Percentiles rank a stretch among this genome's conserved stretches.
Conservation (phyloP, 2,113 vertebrate species). For the Larimichthys crocea region DNA sequence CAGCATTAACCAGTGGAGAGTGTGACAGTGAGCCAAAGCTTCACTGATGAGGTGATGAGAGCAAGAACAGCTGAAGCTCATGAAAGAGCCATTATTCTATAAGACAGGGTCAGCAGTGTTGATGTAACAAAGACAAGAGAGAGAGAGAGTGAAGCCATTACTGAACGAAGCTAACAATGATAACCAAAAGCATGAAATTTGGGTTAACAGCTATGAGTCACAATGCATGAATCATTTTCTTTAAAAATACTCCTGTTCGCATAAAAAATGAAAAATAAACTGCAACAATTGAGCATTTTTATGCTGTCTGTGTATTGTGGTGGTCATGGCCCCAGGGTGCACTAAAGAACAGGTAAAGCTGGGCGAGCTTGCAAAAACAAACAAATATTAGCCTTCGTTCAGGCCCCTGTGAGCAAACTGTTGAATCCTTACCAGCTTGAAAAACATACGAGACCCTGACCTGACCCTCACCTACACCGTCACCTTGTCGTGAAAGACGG, state of each 20-base stretch:
- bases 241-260: background rate
- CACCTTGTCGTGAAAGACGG: slow-evolving; percentile 7
- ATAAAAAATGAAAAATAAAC: background rate
- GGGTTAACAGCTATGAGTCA: background rate
- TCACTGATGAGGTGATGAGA: slow-evolving; percentile 30
- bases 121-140: slow-evolving; percentile 45
- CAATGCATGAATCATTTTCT: background rate
- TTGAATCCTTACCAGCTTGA: slow-evolving; percentile 26
- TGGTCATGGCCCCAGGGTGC: background rate
- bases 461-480: slow-evolving; percentile 30
- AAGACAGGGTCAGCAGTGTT: slow-evolving; percentile 59
- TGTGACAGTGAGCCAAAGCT: slow-evolving; percentile 38
- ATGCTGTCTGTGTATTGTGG: background rate
- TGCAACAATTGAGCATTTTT: background rate
- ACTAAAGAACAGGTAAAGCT: background rate
- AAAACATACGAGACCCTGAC: slow-evolving; percentile 39
- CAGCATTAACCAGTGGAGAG: slow-evolving; percentile 30
- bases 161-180: slow-evolving; percentile 2
- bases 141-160: slow-evolving; percentile 35
- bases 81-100: slow-evolving; percentile 69
- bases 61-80: slow-evolving; percentile 36
- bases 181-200: background rate
- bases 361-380: background rate
- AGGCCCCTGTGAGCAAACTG: slow-evolving; percentile 56
- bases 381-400: background rate